phyloP scores from a whole-genome alignment of 2,888 invertebrate species.

The Lochmaea capreae region DNA sequence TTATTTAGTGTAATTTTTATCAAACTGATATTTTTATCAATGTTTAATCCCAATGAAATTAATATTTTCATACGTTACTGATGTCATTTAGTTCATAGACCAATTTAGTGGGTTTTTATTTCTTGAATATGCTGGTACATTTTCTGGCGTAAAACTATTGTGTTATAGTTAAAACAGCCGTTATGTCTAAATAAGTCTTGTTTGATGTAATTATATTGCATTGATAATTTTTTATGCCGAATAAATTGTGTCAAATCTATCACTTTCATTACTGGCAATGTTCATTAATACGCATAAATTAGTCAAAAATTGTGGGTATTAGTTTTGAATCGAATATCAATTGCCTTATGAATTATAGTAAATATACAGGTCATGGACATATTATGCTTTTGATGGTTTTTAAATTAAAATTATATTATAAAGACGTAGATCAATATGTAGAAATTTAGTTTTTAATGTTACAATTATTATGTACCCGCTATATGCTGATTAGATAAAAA shows the following conservation, averaged over 20 bases:
- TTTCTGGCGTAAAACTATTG: neutral
- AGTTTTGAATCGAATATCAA: neutral
- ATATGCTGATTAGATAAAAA: too few species aligned
- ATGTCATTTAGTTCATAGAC: neutral
- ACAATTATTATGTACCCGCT: too few species aligned
- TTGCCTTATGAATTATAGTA: neutral
- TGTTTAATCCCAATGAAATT: neutral
- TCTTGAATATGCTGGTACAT: slow-evolving; percentile 20
- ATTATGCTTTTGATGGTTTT: neutral
- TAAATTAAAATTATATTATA: neutral
- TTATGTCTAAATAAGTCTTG: slow-evolving; percentile 18
- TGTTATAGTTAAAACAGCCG: slow-evolving; percentile 14
- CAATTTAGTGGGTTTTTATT: slow-evolving; percentile 23
- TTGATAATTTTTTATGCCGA: neutral
- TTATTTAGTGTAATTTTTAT: too few species aligned
- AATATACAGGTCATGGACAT: neutral
- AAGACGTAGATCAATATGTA: neutral
- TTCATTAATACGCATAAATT: neutral
- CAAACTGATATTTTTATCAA: neutral
- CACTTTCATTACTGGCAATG: neutral
- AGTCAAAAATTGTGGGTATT: neutral
- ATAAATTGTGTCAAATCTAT: slow-evolving; percentile 8
- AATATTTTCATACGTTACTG: neutral
- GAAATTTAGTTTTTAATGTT: too few species aligned
- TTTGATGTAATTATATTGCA: slow-evolving; percentile 21